These are phyloP conservation scores for Eumerus sabulonum DNA, from an alignment of 2,888 invertebrate genomes.

Conservation along the genomic window DNA sequence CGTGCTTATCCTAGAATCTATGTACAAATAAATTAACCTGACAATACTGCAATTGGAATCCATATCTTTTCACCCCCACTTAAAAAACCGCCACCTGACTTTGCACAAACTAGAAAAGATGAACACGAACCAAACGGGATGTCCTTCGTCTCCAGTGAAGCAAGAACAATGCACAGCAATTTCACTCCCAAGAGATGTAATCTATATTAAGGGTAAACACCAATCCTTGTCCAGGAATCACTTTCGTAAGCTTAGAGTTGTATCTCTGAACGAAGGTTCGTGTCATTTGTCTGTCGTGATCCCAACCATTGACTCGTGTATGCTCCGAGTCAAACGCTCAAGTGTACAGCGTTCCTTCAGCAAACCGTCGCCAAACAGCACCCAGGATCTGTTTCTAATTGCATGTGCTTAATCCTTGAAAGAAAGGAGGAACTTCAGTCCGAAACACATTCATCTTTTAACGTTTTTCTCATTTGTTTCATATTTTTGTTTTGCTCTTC, in stretches of 20 bases:
- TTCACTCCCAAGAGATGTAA: too few relatives aligned
- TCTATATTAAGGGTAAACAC: constrained; percentile 18
- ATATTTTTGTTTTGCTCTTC: constrained; percentile 35
- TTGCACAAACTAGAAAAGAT: too few relatives aligned
- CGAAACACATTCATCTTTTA: constrained; percentile 47
- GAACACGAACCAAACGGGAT: background rate
- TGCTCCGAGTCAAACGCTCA: constrained; percentile 11
- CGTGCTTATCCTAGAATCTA: too few relatives aligned
- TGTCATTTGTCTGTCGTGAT: constrained; percentile 34
- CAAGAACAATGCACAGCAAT: background rate
- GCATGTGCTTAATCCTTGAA: constrained; percentile 55
- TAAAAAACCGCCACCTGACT: too few relatives aligned
- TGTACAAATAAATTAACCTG: too few relatives aligned
- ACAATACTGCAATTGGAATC: too few relatives aligned
- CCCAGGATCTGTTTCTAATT: constrained; percentile 56
- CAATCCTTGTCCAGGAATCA: background rate
- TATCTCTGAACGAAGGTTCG: background rate
- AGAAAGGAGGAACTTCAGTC: constrained; percentile 22
- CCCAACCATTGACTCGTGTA: constrained; percentile 36
- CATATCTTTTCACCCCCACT: too few relatives aligned
- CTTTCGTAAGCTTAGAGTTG: too few relatives aligned
- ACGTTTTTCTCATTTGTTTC: constrained; percentile 6
- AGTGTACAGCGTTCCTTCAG: constrained; percentile 2
- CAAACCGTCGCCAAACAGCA: constrained; percentile 18
- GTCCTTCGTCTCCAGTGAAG: background rate